Percentiles rank a stretch among this genome's conserved stretches.
phyloP scores from a whole-genome alignment of 2,797 vertebrate genomes.

The Podarcis lilfordi region DNA sequence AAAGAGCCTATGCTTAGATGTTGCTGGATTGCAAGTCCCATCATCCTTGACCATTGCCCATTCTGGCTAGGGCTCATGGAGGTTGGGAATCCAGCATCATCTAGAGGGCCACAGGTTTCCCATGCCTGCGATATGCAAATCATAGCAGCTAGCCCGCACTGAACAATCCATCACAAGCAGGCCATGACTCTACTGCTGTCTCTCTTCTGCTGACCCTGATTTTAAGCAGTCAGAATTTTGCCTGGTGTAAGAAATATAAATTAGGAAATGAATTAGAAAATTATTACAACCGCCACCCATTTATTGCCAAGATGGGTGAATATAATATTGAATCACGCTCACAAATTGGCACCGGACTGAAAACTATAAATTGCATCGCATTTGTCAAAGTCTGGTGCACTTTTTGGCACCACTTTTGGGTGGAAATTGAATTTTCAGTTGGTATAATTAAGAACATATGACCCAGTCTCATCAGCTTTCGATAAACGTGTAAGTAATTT shows the following conservation, averaged over 20 bases:
- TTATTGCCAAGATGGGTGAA: slow-evolving; percentile 7
- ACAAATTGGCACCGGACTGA: neutral
- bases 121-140: neutral
- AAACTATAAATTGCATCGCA: slow-evolving; percentile 15
- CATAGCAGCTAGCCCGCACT: neutral
- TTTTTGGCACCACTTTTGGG: slow-evolving; percentile 5
- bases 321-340: neutral
- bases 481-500: slow-evolving; percentile 14
- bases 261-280: slow-evolving; percentile 37
- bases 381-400: slow-evolving; percentile 34
- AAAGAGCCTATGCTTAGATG: too few species aligned
- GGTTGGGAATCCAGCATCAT: too few species aligned
- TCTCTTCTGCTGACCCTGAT: neutral
- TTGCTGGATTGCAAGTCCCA: too few species aligned
- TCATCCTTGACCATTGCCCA: too few species aligned
- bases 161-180: neutral
- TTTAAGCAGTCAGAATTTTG: slow-evolving; percentile 11
- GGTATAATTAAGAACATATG: slow-evolving; percentile 36
- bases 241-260: slow-evolving; percentile 13
- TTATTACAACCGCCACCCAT: neutral
- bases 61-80: too few species aligned
- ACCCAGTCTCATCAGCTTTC: slow-evolving; percentile 23
- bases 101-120: neutral
- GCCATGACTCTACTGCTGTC: neutral
- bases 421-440: slow-evolving; percentile 25